Percentiles rank a stretch among this genome's conserved stretches.
Conservation (phyloP, 2,888 invertebrate species). For the Drosophila eohydei region DNA sequence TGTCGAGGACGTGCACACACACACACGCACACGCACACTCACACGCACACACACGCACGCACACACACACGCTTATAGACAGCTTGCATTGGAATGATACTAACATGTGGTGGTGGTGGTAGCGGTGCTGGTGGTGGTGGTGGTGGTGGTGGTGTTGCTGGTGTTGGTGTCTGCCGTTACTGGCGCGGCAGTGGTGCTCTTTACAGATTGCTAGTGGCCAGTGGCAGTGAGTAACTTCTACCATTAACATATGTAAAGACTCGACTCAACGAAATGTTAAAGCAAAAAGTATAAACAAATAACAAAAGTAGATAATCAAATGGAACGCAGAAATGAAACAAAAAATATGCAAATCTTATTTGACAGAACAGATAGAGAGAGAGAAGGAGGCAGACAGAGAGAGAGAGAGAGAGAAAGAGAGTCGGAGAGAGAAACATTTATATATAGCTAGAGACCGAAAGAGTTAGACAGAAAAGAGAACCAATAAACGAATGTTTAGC, state of each 20-base stretch:
- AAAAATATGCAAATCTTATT: slow-evolving; percentile 21
- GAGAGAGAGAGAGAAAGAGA: slow-evolving; percentile 8
- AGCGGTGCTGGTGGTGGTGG: slow-evolving; percentile 2
- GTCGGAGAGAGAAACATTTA: slow-evolving; percentile 7
- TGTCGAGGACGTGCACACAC: slow-evolving; percentile 37
- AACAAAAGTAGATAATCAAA: slow-evolving; percentile 1
- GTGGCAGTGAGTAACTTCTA: slow-evolving; percentile 44
- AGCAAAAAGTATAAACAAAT: slow-evolving; percentile 35
- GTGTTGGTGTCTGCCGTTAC: slow-evolving; percentile 2
- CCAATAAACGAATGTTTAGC: slow-evolving; percentile 54
- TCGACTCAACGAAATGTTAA: slow-evolving; percentile 41
- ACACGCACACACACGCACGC: slow-evolving; percentile 14
- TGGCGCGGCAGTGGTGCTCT: slow-evolving; percentile 24
- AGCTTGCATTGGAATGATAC: slow-evolving; percentile 19
- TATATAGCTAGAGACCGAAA: slow-evolving; percentile 2
- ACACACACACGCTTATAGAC: slow-evolving; percentile 16
- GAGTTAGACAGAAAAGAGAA: slow-evolving; percentile 20
- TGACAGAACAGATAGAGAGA: slow-evolving; percentile 10
- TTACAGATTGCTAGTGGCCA: slow-evolving; percentile 33
- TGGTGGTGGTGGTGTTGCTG: neutral
- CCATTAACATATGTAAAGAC: slow-evolving; percentile 36
- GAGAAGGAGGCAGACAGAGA: neutral
- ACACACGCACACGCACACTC: slow-evolving; percentile 12
- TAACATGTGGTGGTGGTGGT: slow-evolving; percentile 36
- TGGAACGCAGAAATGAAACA: slow-evolving; percentile 10